phyloP scores from a whole-genome alignment of 1,140 invertebrate genomes.

The Propsilocerus akamusi region DNA sequence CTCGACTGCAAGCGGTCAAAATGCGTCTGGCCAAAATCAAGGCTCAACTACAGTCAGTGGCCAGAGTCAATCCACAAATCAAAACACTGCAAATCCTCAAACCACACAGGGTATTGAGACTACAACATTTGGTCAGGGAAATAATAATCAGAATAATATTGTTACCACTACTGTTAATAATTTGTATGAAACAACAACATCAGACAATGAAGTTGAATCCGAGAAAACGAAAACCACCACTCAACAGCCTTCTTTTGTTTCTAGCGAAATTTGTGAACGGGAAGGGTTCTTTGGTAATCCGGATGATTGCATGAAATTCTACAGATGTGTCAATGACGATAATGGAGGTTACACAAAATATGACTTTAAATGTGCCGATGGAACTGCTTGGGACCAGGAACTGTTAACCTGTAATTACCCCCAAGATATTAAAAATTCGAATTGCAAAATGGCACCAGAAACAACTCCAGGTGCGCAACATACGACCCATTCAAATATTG shows the following conservation, averaged over 20 bases:
- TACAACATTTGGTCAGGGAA: no score
- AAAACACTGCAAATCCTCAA: no score
- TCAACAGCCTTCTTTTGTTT: not conserved
- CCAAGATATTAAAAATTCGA: slow-evolving; percentile 25
- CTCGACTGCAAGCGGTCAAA: not conserved
- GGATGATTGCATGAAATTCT: slow-evolving; percentile 43
- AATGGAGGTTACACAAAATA: slow-evolving; percentile 33
- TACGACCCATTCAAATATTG: slow-evolving; percentile 8
- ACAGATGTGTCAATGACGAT: slow-evolving; percentile 41
- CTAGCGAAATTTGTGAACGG: slow-evolving; percentile 17
- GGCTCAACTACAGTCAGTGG: no score
- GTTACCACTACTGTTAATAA: no score
- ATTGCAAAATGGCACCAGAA: slow-evolving; percentile 5
- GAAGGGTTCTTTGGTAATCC: slow-evolving; percentile 36
- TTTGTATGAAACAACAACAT: no score
- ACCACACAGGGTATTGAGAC: no score
- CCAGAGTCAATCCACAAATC: no score
- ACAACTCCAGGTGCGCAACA: slow-evolving; percentile 5
- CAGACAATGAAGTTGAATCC: no score
- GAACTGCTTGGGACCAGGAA: slow-evolving; percentile 42
- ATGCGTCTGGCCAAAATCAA: slow-evolving; percentile 7
- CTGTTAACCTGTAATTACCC: slow-evolving; percentile 39
- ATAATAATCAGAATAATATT: no score
- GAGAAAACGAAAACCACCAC: no score
- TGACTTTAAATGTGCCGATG: slow-evolving; percentile 41